Evolutionary conservation across 2,797 vertebrate genomes (phyloP).

Genomic region (Galagoides demidoff): DNA sequence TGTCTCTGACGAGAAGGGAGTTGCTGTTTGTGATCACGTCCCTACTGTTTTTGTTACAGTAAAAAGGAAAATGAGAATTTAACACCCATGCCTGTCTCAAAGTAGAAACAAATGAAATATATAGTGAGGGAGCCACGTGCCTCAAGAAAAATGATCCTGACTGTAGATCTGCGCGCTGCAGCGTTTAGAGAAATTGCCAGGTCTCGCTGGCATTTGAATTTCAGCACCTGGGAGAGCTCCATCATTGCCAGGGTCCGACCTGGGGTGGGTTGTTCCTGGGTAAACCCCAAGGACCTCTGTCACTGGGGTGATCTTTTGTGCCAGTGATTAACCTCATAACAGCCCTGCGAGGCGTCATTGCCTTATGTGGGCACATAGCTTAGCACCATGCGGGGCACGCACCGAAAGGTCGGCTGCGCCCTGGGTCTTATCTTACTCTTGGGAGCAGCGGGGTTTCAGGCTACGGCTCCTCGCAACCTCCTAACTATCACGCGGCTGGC

Average conservation of each 20-base stretch:
- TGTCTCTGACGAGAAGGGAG: not conserved
- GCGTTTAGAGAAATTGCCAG: not conserved
- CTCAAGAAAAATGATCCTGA: not conserved
- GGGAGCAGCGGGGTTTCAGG: not conserved
- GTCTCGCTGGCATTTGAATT: not conserved
- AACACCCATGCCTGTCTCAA: not conserved
- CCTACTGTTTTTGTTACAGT: conserved; percentile 16
- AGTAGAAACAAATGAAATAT: not conserved
- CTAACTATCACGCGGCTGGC: not conserved
- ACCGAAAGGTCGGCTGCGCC: not conserved
- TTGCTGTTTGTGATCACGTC: not conserved
- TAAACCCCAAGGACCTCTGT: not conserved
- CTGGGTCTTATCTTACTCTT: not conserved
- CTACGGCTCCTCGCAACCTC: not conserved
- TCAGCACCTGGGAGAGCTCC: not conserved
- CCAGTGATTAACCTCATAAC: not conserved
- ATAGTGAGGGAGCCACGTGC: not conserved
- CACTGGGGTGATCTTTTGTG: not conserved
- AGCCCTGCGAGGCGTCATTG: not conserved
- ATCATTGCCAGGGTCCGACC: not conserved
- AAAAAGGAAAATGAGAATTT: conserved; percentile 57
- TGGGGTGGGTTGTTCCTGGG: not conserved
- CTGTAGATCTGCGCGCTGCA: not conserved
- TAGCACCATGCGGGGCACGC: no score
- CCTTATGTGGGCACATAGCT: not conserved